Evolutionary conservation across 2,113 vertebrate genomes (phyloP), one percentile per base, ranked within the genome.

Genomic region (Cyprinodon brontotheroides): DNA sequence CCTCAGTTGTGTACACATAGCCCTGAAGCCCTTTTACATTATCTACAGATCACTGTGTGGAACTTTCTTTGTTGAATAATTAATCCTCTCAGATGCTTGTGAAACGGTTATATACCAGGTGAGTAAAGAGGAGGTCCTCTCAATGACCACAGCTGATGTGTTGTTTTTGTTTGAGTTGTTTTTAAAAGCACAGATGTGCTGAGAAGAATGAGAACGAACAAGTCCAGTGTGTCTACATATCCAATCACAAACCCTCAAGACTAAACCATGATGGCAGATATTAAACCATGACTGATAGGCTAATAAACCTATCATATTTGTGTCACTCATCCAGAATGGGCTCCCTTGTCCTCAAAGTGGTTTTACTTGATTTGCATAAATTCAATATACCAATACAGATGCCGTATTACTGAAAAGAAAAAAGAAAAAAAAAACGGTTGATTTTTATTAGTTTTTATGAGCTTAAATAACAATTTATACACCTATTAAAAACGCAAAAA

Each of bases 221-320:
- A 75, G 59, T 29, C 75, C 62, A 61, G 70, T 64, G 48, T 61
- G 74, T 81, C 65, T 74, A 36, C 74, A 75, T 65, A 75, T 83
- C 79, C 78, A 84, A 73, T 89, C 86, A 75, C 61, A 83, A 81
- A 78, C 75, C 85, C 69, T 78, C 68, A 78, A 40, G 80, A 8
- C 59, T 82, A 72, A 89, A 86, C 80, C 61, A 65, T 74, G 78
- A 84, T 67, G 80, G 77, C 78, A 84, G 73, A 80, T 61, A 45
- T 70, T 74, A 82, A 83, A 72, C 83, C 74, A 68, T 81, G 83
- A 87, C 75, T 84, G 89, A 88, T 87, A 45, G 73, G 75, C 65
- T 86, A 83, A 89, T 77, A 68, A 65, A 86, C 77, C 86, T 73
- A 80, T 89, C 80, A 78, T 45, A 82, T 87, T 79, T 68, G 36